phyloP scores from a whole-genome alignment of 2,113 vertebrate species.

The Synchiropus splendidus region DNA sequence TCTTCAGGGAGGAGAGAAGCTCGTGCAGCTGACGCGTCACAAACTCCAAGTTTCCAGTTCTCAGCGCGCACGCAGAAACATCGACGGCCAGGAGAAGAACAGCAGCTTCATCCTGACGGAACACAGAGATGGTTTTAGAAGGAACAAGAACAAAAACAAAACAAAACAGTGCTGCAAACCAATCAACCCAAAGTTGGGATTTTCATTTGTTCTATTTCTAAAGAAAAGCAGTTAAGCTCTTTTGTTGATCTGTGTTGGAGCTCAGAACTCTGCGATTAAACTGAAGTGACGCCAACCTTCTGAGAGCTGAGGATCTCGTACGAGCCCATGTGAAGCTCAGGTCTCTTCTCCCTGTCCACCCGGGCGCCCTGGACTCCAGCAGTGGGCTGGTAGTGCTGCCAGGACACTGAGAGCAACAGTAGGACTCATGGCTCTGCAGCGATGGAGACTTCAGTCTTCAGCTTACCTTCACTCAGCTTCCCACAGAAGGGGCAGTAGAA shows the following conservation, averaged over 20 bases:
- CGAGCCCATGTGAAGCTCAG: conserved; percentile 66
- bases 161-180: too few species aligned
- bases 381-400: conserved; percentile 70
- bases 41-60: conserved; percentile 59
- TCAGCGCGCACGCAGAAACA: conserved; percentile 56
- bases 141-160: not conserved
- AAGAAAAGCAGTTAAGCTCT: too few species aligned
- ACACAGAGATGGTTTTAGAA: too few species aligned
- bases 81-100: conserved; percentile 66
- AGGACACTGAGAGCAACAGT: conserved; percentile 50
- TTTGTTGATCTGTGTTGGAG: too few species aligned
- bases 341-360: conserved; percentile 46
- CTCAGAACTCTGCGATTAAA: too few species aligned
- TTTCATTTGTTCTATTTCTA: too few species aligned
- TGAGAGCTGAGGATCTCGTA: conserved; percentile 59
- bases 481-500: conserved; percentile 72
- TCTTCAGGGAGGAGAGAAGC: conserved; percentile 31
- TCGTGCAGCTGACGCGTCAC: conserved; percentile 53
- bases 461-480: conserved; percentile 59
- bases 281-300: too few species aligned
- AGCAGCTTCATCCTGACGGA: conserved; percentile 46
- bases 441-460: conserved; percentile 52
- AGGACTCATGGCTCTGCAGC: conserved; percentile 63
- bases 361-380: conserved; percentile 42
- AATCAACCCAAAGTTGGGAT: too few species aligned